Conservation (phyloP, 2,113 vertebrate genomes). For the Sapayoa aenigma region DNA sequence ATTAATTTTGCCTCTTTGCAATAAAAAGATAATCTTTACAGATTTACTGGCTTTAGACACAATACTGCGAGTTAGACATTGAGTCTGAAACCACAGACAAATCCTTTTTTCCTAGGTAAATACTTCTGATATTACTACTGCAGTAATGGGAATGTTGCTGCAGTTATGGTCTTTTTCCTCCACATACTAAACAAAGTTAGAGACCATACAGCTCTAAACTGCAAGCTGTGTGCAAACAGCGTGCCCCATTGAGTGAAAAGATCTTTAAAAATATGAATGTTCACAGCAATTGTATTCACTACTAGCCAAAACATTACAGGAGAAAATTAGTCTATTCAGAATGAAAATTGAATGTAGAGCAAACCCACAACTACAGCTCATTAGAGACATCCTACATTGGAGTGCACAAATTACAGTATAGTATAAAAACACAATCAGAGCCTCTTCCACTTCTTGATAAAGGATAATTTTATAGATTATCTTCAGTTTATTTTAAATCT, state of each 20-base stretch:
- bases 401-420: neutral
- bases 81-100: neutral
- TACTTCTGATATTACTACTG: neutral
- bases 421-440: neutral
- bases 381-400: neutral
- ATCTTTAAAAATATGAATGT: neutral
- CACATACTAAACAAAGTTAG: neutral
- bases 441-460: conserved; percentile 2
- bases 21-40: neutral
- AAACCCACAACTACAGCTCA: conserved; percentile 9
- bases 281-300: neutral
- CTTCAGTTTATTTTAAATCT: neutral
- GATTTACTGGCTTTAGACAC: neutral
- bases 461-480: neutral
- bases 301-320: neutral
- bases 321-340: neutral
- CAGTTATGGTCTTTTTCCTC: neutral
- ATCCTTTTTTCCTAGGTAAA: neutral
- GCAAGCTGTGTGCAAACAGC: neutral
- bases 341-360: neutral
- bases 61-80: neutral
- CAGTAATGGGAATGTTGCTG: neutral
- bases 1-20: neutral
- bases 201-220: neutral
- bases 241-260: neutral